Evolutionary conservation across 2,797 vertebrate genomes (phyloP), one percentile per base, ranked within the genome.

Genomic region (Choloepus didactylus): DNA sequence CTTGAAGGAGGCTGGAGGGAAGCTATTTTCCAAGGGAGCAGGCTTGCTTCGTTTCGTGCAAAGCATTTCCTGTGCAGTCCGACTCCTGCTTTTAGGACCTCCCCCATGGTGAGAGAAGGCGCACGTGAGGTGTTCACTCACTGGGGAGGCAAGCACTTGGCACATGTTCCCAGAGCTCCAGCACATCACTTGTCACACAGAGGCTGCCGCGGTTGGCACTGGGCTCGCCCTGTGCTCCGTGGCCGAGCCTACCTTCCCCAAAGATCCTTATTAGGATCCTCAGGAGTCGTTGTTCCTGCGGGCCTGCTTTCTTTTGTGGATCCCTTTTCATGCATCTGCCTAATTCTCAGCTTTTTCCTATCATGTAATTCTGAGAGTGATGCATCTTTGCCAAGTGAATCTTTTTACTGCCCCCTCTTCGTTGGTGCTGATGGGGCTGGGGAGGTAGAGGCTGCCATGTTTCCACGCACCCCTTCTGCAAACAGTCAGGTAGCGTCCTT

Each of bases 1-100:
- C 83, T 80, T 93, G 80, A 93, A 94, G 94, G 83, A 94, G 88
- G 88, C 76, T 87, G 83, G 88, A 95, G 89, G 80, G 76, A 91
- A 89, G 84, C 96, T 95, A 1, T 92, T 94, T 97, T 64, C 80
- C 0, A 0, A 85, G 89, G 66, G 88, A 94, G 90, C 96, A 93
- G 92, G 93, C 81, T 92, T 56, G 46, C 70, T 96, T 96, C 86
- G 70, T 96, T 97, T 95, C 97, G 93, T 95, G 93, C 54, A 70
- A 94, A 83, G 87, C 81, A 75, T 94, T 95, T 96, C 93, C 91
- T 89, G 66, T 90, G 82, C 62, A 62, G 73, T 59, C 56, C 25
- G 6, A 19, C 91, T 84, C 89, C 92, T 86, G 77, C 81, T 92
- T 95, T 96, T 77, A 95, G 88, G 94, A 79, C 46, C 60, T 3